Conservation (phyloP, 2,797 vertebrate genomes). For the Pipistrellus pipistrellus region DNA sequence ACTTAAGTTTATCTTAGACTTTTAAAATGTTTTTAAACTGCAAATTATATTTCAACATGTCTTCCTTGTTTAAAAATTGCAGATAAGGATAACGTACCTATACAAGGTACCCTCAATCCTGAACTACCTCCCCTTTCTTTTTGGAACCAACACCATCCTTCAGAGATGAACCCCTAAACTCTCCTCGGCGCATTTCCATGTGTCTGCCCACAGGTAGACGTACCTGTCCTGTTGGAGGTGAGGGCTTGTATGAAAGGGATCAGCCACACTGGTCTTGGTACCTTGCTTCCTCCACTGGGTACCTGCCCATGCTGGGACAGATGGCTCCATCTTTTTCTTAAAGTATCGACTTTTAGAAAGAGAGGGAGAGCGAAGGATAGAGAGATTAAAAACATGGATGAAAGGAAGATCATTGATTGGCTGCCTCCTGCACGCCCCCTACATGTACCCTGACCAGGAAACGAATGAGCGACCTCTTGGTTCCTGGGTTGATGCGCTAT, state of each 20-base stretch:
- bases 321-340: background rate
- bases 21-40: background rate
- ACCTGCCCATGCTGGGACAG: accelerated
- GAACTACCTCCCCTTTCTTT: background rate
- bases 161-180: background rate
- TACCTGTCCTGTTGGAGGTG: no score
- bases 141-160: background rate
- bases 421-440: no score
- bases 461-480: no score
- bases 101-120: background rate
- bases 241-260: background rate
- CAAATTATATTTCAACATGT: constrained; percentile 17
- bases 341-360: no score
- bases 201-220: background rate
- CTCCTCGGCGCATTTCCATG: background rate
- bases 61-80: background rate
- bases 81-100: background rate
- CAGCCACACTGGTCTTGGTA: background rate
- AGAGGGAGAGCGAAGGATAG: no score
- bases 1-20: constrained; percentile 22
- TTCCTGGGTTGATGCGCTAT: no score
- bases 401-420: no score
- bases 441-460: no score
- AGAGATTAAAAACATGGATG: no score
- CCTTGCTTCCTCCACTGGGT: background rate